Conservation (phyloP, 1,140 invertebrate genomes). For the Magallana ariakensis region DNA sequence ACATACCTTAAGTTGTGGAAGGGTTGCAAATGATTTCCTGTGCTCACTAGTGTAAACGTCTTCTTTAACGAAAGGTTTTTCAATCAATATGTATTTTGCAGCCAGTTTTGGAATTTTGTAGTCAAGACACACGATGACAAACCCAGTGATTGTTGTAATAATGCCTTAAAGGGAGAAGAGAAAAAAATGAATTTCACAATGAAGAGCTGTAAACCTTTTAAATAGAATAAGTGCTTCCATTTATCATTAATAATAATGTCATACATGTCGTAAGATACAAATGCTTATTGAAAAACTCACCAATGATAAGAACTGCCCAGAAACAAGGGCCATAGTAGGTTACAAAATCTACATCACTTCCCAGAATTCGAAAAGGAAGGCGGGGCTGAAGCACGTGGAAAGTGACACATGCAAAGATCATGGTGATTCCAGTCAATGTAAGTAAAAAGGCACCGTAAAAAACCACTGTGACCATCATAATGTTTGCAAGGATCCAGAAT, state of each 20-base stretch:
- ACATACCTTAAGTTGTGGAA: not conserved
- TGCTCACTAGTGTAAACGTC: conserved; percentile 12
- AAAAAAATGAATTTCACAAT: not conserved
- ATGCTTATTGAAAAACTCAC: conserved; percentile 46
- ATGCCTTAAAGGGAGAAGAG: conserved; percentile 27
- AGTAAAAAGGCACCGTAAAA: conserved; percentile 68
- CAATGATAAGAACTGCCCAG: conserved; percentile 67
- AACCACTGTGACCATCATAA: conserved; percentile 69
- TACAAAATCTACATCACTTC: conserved; percentile 60
- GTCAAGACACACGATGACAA: conserved; percentile 31
- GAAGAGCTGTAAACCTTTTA: too few species aligned
- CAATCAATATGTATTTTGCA: conserved; percentile 41
- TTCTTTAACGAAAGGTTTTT: conserved; percentile 47
- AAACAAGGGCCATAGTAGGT: conserved; percentile 71
- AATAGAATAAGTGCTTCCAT: too few species aligned
- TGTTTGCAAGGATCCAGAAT: conserved; percentile 70
- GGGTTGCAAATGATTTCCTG: not conserved
- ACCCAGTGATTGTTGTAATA: conserved; percentile 30
- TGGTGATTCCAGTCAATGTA: conserved; percentile 65
- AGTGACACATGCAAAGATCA: conserved; percentile 65
- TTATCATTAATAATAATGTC: too few species aligned
- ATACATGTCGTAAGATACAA: too few species aligned
- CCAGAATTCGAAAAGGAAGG: conserved; percentile 60
- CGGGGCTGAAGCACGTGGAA: conserved; percentile 67
- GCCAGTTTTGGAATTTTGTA: conserved; percentile 40